These are phyloP conservation scores for Oscheius sp. DNA, from an alignment of 2,888 invertebrate genomes.

Conservation along the genomic window DNA sequence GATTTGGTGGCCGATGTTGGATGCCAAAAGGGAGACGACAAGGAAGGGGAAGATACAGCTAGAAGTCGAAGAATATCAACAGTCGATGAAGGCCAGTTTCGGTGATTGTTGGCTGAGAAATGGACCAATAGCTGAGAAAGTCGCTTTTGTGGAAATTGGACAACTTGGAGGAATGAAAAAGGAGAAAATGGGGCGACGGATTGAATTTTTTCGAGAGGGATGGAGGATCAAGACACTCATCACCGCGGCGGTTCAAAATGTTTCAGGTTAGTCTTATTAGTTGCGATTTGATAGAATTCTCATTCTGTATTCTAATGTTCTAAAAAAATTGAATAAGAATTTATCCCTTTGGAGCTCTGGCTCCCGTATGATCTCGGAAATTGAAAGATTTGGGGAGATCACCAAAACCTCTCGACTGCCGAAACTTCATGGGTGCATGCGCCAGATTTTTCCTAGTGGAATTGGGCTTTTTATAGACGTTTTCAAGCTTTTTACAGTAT, in stretches of 20 bases:
- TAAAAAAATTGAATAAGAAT: no score
- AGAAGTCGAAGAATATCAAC: slow-evolving; percentile 7
- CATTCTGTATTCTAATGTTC: no score
- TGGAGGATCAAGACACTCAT: slow-evolving; percentile 21
- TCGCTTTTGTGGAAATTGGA: slow-evolving; percentile 21
- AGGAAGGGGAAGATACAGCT: neutral
- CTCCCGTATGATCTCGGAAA: no score
- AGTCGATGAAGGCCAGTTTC: slow-evolving; percentile 15
- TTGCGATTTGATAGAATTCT: no score
- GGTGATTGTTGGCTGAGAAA: slow-evolving; percentile 32
- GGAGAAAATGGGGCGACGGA: neutral
- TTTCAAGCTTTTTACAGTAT: no score
- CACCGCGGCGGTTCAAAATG: neutral
- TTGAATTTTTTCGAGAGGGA: neutral
- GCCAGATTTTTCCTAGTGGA: no score
- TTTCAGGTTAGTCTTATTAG: neutral
- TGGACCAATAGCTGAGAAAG: slow-evolving; percentile 13
- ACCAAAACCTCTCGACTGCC: no score
- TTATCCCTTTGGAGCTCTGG: no score
- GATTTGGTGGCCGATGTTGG: slow-evolving; percentile 21
- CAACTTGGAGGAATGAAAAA: neutral
- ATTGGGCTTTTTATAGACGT: no score
- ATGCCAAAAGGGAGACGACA: neutral
- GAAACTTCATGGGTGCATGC: no score
- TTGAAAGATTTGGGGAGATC: no score